phyloP scores from a whole-genome alignment of 2,888 invertebrate species.

The Ormyrus nitidulus region DNA sequence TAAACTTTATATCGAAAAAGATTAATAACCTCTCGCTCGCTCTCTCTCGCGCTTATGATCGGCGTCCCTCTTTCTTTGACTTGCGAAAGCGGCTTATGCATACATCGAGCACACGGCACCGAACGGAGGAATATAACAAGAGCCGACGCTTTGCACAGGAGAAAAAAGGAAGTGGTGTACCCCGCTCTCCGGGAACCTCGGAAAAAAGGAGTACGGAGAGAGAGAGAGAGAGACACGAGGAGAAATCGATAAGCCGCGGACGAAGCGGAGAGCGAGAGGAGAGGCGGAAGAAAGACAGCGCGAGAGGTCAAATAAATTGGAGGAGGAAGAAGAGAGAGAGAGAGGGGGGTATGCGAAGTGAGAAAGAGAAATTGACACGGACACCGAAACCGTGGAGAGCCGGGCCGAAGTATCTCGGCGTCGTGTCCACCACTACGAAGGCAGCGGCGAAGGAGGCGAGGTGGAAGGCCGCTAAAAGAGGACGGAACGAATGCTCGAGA shows the following conservation, averaged over 20 bases:
- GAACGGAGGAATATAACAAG: conserved; percentile 11
- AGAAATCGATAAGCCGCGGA: conserved; percentile 1
- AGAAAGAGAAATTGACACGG: conserved; percentile 51
- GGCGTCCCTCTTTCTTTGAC: not conserved
- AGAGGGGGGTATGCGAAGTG: conserved; percentile 12
- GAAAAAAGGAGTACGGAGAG: not conserved
- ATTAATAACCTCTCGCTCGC: conserved; percentile 40
- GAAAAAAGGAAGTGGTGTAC: not conserved
- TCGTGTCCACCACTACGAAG: conserved; percentile 25
- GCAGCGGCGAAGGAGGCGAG: not conserved
- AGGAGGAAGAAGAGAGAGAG: conserved; percentile 1
- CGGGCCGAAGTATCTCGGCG: conserved; percentile 50
- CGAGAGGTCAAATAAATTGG: not conserved
- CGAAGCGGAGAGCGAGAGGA: not conserved
- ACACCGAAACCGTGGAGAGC: conserved; percentile 48
- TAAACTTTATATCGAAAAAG: conserved; percentile 52
- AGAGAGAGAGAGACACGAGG: not conserved
- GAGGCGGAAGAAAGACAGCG: conserved; percentile 1
- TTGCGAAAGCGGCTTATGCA: conserved; percentile 20
- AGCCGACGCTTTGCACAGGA: not conserved
- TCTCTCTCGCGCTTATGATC: too few species aligned
- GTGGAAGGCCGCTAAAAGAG: conserved; percentile 60
- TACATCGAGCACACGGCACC: not conserved
- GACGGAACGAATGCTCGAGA: conserved; percentile 60
- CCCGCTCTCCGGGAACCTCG: too few species aligned